Percentiles rank a stretch among this genome's conserved stretches.
Conservation (phyloP, 2,888 invertebrate species). For the Lissocephala sabroskyi region DNA sequence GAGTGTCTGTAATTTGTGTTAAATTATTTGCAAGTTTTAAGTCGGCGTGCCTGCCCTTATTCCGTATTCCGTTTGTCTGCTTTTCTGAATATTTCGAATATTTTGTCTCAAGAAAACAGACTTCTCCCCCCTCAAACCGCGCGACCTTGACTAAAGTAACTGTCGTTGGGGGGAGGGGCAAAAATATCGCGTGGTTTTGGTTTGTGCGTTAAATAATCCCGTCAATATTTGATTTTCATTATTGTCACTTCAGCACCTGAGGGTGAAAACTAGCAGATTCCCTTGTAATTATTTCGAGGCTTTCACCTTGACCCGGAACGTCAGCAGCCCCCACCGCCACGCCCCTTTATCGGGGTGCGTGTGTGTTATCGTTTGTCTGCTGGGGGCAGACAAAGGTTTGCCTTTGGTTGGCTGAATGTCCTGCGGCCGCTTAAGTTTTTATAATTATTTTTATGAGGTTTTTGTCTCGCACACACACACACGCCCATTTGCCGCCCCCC, state of each 20-base stretch:
- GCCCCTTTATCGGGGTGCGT: conserved; percentile 1
- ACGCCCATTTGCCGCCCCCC: no score
- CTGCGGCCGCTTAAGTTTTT: not conserved
- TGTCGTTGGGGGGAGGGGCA: no score
- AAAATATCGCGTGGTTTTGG: conserved; percentile 45
- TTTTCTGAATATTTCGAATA: no score
- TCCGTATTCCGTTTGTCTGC: conserved; percentile 1
- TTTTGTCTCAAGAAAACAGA: no score
- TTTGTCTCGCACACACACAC: no score
- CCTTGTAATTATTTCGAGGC: no score
- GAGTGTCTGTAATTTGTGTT: conserved; percentile 20
- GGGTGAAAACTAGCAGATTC: not conserved
- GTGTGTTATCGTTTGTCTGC: no score
- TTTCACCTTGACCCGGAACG: conserved; percentile 44
- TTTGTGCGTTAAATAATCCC: conserved; percentile 58
- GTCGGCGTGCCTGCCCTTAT: conserved; percentile 5
- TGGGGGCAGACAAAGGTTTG: no score
- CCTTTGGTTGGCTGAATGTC: not conserved
- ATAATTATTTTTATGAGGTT: conserved; percentile 6
- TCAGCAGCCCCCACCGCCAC: conserved; percentile 3
- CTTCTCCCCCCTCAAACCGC: no score
- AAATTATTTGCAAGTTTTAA: conserved; percentile 22
- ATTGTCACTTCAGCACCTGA: conserved; percentile 9
- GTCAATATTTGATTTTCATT: conserved; percentile 56
- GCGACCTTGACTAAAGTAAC: no score